phyloP scores from a whole-genome alignment of 2,113 vertebrate genomes.

The Meles meles region DNA sequence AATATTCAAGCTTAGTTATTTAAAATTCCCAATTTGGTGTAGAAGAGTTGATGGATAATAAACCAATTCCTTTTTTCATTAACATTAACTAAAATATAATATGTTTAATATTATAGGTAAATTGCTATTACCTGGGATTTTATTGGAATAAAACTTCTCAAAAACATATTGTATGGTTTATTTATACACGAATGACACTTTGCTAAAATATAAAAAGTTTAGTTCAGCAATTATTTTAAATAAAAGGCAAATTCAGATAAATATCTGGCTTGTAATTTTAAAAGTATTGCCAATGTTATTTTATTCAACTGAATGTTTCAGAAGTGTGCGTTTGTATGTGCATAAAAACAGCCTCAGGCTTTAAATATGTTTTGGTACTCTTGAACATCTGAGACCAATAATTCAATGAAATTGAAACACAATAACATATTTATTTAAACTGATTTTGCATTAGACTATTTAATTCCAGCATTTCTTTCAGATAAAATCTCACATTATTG shows the following conservation, averaged over 20 bases:
- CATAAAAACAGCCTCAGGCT: background rate
- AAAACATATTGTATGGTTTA: constrained; percentile 6
- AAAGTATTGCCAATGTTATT: constrained; percentile 18
- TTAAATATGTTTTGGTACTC: background rate
- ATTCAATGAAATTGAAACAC: constrained; percentile 30
- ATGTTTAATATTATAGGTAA: constrained; percentile 68
- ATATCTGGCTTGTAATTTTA: background rate
- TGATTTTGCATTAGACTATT: background rate
- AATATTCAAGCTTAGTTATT: constrained; percentile 70
- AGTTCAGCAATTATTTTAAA: constrained; percentile 35
- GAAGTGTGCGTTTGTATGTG: background rate
- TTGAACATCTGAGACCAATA: constrained; percentile 46
- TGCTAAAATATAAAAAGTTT: constrained; percentile 3
- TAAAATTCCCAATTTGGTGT: constrained; percentile 58
- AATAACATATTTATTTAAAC: constrained; percentile 34
- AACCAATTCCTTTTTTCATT: constrained; percentile 61
- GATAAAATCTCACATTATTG: background rate
- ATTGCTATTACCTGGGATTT: constrained; percentile 61
- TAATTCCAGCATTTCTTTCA: constrained; percentile 25
- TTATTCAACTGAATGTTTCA: background rate
- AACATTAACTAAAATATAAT: constrained; percentile 81
- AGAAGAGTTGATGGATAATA: constrained; percentile 36
- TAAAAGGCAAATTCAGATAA: background rate
- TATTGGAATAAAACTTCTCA: constrained; percentile 73
- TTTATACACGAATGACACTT: constrained; percentile 5